Percentiles rank a stretch among this genome's conserved stretches.
phyloP scores from a whole-genome alignment of 1,140 invertebrate species.

The Holcopasites calliopsidis region DNA sequence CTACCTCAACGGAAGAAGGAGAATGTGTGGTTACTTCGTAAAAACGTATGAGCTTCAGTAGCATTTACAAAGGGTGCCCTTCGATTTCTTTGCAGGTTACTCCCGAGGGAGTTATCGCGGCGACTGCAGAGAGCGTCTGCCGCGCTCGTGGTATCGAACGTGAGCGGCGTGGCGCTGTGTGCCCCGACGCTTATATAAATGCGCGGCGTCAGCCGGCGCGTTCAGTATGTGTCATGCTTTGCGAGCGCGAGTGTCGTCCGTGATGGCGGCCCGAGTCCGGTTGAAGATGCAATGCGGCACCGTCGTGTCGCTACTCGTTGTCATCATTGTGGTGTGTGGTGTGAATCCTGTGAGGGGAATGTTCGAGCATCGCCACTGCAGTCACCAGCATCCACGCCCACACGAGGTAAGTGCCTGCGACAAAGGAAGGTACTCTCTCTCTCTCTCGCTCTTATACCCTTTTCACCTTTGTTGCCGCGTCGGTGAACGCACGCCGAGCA shows the following conservation, averaged over 20 bases:
- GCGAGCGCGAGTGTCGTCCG: constrained; percentile 63
- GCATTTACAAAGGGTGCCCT: constrained; percentile 1
- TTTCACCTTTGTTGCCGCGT: constrained; percentile 30
- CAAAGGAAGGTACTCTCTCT: neutral
- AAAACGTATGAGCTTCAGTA: neutral
- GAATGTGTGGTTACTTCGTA: too few species aligned
- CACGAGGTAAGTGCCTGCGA: constrained; percentile 77
- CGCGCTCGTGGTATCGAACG: constrained; percentile 53
- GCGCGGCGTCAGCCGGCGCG: constrained; percentile 61
- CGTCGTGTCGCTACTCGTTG: constrained; percentile 66
- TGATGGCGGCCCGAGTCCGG: constrained; percentile 76
- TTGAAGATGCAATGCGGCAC: constrained; percentile 77
- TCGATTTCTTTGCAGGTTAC: constrained; percentile 53
- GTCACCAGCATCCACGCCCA: constrained; percentile 79
- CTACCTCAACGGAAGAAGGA: too few species aligned
- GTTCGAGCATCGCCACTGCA: constrained; percentile 79
- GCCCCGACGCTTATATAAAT: constrained; percentile 70
- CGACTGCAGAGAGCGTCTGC: constrained; percentile 44
- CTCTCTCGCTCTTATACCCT: constrained; percentile 16
- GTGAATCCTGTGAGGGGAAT: constrained; percentile 74
- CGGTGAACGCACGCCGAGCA: neutral
- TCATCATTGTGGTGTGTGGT: constrained; percentile 71
- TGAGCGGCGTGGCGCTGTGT: constrained; percentile 52
- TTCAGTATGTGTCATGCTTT: constrained; percentile 75
- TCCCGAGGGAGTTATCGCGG: constrained; percentile 53